phyloP scores from a whole-genome alignment of 2,888 invertebrate genomes.

The Hedya salicella region DNA sequence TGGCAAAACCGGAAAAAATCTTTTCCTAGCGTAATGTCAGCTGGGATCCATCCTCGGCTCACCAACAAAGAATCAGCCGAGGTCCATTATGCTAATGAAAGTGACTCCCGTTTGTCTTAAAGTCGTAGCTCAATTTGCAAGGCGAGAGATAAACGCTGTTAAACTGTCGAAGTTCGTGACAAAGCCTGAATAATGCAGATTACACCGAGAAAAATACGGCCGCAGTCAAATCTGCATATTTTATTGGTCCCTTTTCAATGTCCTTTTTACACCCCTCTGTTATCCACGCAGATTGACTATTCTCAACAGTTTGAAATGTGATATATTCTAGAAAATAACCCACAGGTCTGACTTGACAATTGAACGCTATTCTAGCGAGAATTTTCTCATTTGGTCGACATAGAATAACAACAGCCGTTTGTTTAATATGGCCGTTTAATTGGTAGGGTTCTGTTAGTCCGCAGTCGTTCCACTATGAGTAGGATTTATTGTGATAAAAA shows the following conservation, averaged over 20 bases:
- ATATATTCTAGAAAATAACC: constrained; percentile 27
- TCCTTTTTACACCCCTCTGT: constrained; percentile 65
- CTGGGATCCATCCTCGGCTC: constrained; percentile 71
- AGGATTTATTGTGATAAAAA: too few species aligned
- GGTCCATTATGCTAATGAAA: constrained; percentile 84
- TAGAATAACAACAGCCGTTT: not conserved
- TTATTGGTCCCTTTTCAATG: constrained; percentile 81
- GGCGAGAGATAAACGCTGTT: constrained; percentile 85
- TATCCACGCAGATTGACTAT: constrained; percentile 53
- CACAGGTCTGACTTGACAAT: not conserved
- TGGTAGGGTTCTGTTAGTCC: too few species aligned
- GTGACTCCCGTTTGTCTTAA: constrained; percentile 85
- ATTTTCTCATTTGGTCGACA: not conserved
- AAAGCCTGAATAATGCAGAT: constrained; percentile 85
- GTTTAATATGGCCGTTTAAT: too few species aligned
- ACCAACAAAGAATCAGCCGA: constrained; percentile 80
- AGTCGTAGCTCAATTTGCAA: constrained; percentile 85
- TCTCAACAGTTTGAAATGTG: constrained; percentile 28
- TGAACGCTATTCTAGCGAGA: not conserved
- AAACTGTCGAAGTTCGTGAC: constrained; percentile 85
- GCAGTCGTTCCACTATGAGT: too few species aligned
- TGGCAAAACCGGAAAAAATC: constrained; percentile 40
- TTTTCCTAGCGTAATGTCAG: constrained; percentile 58
- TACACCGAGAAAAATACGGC: constrained; percentile 84
- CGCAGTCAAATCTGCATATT: constrained; percentile 84